Base-by-base conservation (phyloP, 2,888 invertebrate species). In the Idaea biselata region DNA sequence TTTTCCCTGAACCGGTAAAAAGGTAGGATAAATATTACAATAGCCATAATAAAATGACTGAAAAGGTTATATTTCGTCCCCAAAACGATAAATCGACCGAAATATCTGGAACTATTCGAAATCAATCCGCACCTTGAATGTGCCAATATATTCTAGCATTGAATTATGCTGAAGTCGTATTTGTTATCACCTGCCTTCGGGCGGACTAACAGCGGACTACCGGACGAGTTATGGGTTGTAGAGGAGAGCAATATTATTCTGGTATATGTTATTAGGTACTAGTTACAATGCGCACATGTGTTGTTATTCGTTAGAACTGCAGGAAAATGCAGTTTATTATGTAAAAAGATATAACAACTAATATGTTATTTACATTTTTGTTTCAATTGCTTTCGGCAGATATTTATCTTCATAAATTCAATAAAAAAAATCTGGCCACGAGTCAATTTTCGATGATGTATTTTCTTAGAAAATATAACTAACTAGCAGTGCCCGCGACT, bases 61-160 rank as follows among this genome's bases (percentile, higher is more conserved):
- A 68, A 71, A 62, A 66, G 70, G 73, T 74, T 73, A 79, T 76
- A 78, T 73, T 75, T 73, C 68, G 73, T 73, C 78, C 73, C 68
- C 72, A 66, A 75, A 77, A 76, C 77, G 80, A 81, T 84, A 84
- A 83, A 84, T 84, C 73, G 78, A 62, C 62, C 67, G 73, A 68
- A 76, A 83, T 84, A 84, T 83, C 80, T 83, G 81, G 78, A 82
- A 84, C 84, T 82, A 84, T 85, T 84, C 80, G 82, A 83, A 84
- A 83, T 84, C 83, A 81, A 80, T 83, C 78, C 77, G 78, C 73
- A 70, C 69, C 75, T 61, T 74, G 73, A 78, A 83, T 74, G 73
- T 73, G 64, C 71, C 73, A 63, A 82, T 83, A 80, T 80, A 76
- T 80, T 75, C 74, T 68, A 60, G 70, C 62, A 60, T 65, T 66